Evolutionary conservation across 92 coral and sea anemone genomes (phyloP), one percentile per base, ranked within the genome.

Genomic region (Heteractis magnifica): DNA sequence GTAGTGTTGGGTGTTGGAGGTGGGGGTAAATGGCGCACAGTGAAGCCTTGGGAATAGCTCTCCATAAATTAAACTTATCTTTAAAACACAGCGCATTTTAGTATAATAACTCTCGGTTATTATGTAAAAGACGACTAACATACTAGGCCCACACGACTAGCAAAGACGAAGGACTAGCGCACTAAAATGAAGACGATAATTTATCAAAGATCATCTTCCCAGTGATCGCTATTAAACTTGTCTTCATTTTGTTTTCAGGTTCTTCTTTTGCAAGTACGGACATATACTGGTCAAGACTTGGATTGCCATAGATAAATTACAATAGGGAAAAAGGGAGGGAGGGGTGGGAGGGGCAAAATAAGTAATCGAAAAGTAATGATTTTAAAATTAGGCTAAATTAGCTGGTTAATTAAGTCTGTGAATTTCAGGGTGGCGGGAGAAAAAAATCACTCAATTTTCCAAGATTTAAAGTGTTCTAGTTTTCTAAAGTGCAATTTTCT

Each of bases 391-490:
- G 23, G 73, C 73, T 81, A 34, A 81, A 81, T 81, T 81, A 81
- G 84, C 65, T 50, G 49, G 51, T 11, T 70, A 81, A 68, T n/a
- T 11, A 34, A 64, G 52, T 15, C 71, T 14, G 65, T 50, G 41
- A 58, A 49, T 48, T 51, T 68, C 84, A 62, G 34, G 52, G 49
- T 52, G 64, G 56, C 9, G 84, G 41, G 84, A 51, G 59, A 14
- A 81, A 65, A 60, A 62, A 81, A 81, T 80, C 52, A 49, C 58
- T 59, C 64, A 62, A 51, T 81, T 81, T 70, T 81, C 73, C 41
- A 80, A 81, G 10, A 70, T 64, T 21, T 8, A 71, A 81, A 81
- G 73, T 81, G 84, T 70, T 81, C 84, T 81, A 81, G 84, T 81
- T 81, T 81, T 81, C 72, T 81, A 81, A 68, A 81, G 84, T 70